Conservation (phyloP, 2,888 invertebrate genomes). For the Aphodius granarius region DNA sequence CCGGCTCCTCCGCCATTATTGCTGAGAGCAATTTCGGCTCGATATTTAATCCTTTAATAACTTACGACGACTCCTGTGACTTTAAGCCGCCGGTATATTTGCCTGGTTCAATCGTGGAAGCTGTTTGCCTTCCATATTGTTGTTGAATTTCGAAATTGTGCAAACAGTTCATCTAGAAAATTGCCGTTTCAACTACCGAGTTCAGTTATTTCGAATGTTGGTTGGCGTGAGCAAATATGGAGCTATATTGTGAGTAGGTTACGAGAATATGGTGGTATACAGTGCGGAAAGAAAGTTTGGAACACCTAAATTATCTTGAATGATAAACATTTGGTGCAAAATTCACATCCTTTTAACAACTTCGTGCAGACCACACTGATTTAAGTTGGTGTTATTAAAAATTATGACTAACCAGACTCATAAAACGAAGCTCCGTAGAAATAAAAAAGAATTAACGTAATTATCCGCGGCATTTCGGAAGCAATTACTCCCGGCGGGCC, state of each 20-base stretch:
- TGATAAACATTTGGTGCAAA: no score
- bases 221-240: no score
- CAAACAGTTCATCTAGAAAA: neutral
- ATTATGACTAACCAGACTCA: neutral
- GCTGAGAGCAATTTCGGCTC: neutral
- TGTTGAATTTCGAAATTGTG: neutral
- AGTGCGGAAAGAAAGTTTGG: no score
- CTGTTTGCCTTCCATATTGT: neutral
- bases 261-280: no score
- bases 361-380: neutral
- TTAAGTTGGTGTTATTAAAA: neutral
- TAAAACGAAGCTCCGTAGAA: neutral
- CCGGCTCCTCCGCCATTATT: neutral
- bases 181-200: neutral
- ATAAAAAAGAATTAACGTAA: neutral
- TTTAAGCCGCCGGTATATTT: neutral
- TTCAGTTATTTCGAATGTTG: neutral
- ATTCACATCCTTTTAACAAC: no score
- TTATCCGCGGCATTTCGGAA: neutral
- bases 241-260: neutral
- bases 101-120: neutral
- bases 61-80: neutral
- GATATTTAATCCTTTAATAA: slow-evolving; percentile 5
- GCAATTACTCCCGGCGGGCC: neutral
- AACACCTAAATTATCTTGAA: no score